Evolutionary conservation across 2,888 invertebrate genomes (phyloP).

Genomic region (Mesorhabditis sp.): DNA sequence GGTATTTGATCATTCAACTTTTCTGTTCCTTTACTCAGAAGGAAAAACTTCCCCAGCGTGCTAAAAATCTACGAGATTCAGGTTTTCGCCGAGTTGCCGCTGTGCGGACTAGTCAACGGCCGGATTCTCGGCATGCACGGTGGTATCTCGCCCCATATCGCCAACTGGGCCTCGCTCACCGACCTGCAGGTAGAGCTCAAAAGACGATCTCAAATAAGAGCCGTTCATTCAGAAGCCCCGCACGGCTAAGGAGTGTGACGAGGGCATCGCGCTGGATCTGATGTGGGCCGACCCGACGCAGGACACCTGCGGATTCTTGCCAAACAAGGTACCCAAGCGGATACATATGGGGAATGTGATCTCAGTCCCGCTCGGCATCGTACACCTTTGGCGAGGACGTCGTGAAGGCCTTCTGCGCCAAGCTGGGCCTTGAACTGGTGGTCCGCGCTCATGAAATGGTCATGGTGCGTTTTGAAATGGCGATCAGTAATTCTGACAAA

Average conservation of each 20-base stretch:
- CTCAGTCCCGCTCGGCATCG: slow-evolving; percentile 35
- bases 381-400: slow-evolving; percentile 40
- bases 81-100: slow-evolving; percentile 42
- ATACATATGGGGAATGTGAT: not conserved
- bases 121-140: slow-evolving; percentile 43
- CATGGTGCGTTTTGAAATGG: slow-evolving; percentile 12
- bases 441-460: slow-evolving; percentile 49
- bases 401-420: slow-evolving; percentile 30
- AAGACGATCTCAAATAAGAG: not conserved
- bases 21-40: not conserved
- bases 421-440: slow-evolving; percentile 37
- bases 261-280: slow-evolving; percentile 40
- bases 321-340: slow-evolving; percentile 11
- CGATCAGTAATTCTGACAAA: not conserved
- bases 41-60: not conserved
- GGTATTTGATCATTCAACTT: slow-evolving; percentile 7
- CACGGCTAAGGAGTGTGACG: slow-evolving; percentile 30
- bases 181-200: not conserved
- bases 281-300: slow-evolving; percentile 49
- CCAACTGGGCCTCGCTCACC: slow-evolving; percentile 18
- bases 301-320: slow-evolving; percentile 19
- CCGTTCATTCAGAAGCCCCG: slow-evolving; percentile 27
- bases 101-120: slow-evolving; percentile 33
- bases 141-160: slow-evolving; percentile 41
- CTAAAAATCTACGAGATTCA: not conserved